A percentile compares a stretch with the other conserved stretches of the same genome.
Conservation (phyloP, 2,888 invertebrate genomes). For the Isotomurus palustris region DNA sequence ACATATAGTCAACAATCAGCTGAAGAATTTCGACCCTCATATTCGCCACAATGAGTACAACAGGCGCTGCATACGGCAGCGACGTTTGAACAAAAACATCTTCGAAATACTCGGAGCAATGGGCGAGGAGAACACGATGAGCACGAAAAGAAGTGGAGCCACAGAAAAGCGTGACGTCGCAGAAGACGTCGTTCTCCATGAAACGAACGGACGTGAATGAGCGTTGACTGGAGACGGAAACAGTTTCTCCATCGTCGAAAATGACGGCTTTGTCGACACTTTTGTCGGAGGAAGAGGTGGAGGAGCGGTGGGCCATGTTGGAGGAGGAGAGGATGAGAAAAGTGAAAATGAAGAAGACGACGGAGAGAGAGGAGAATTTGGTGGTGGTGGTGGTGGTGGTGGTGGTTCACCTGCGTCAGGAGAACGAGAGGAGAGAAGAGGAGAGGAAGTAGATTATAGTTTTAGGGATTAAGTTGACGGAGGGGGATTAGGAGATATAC, state of each 20-base stretch:
- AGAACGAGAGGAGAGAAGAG: constrained; percentile 14
- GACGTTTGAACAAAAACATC: constrained; percentile 17
- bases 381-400: constrained; percentile 4
- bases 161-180: constrained; percentile 20
- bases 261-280: neutral
- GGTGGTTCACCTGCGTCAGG: neutral
- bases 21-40: constrained; percentile 12
- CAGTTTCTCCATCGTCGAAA: too few relatives aligned
- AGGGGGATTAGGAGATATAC: constrained; percentile 42
- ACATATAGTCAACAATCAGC: constrained; percentile 25
- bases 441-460: constrained; percentile 46
- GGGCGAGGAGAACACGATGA: constrained; percentile 23
- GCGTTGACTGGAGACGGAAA: too few relatives aligned
- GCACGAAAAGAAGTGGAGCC: constrained; percentile 16
- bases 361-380: constrained; percentile 34
- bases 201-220: too few relatives aligned
- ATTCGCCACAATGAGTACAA: constrained; percentile 20
- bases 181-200: constrained; percentile 16
- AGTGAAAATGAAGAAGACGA: constrained; percentile 15
- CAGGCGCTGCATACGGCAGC: neutral
- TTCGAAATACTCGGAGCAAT: constrained; percentile 22
- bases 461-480: constrained; percentile 47
- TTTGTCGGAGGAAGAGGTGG: neutral
- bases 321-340: constrained; percentile 10
- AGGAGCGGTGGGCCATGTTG: neutral